These are phyloP conservation scores for Catocala fraxini DNA, from an alignment of 2,888 invertebrate species.

Conservation along the genomic window DNA sequence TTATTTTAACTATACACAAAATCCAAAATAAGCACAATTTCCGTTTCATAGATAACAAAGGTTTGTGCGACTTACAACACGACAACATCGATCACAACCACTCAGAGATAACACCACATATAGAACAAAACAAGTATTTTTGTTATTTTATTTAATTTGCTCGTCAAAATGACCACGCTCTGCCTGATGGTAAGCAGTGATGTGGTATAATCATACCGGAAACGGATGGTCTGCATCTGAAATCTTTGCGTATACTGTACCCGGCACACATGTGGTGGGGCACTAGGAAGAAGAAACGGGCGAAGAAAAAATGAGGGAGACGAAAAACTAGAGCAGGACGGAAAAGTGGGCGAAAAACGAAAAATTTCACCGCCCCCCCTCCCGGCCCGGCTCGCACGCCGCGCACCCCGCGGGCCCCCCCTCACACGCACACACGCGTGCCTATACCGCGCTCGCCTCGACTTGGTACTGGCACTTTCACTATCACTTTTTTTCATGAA, in stretches of 20 bases:
- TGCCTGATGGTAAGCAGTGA: not conserved
- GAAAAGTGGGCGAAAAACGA: constrained; percentile 88
- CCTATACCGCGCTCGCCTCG: constrained; percentile 36
- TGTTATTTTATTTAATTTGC: too few species aligned
- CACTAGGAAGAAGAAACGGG: constrained; percentile 86
- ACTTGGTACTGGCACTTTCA: constrained; percentile 71
- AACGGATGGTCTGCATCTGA: constrained; percentile 62
- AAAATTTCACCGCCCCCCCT: constrained; percentile 82
- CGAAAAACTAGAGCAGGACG: constrained; percentile 87
- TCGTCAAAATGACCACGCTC: too few species aligned
- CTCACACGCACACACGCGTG: constrained; percentile 81
- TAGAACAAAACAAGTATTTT: too few species aligned
- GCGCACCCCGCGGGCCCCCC: constrained; percentile 59
- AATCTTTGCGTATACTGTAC: constrained; percentile 57
- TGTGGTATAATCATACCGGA: constrained; percentile 67
- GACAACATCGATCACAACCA: too few species aligned
- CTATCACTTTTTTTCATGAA: constrained; percentile 56
- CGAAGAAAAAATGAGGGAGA: constrained; percentile 88
- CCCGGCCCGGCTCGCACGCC: constrained; percentile 58
- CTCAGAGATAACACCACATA: too few species aligned
- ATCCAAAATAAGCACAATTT: too few species aligned
- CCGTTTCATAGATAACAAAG: too few species aligned
- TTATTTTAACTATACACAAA: too few species aligned
- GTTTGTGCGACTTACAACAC: too few species aligned
- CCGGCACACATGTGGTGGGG: constrained; percentile 87